Conservation (phyloP, 1,140 invertebrate species). For the Delia radicum region DNA sequence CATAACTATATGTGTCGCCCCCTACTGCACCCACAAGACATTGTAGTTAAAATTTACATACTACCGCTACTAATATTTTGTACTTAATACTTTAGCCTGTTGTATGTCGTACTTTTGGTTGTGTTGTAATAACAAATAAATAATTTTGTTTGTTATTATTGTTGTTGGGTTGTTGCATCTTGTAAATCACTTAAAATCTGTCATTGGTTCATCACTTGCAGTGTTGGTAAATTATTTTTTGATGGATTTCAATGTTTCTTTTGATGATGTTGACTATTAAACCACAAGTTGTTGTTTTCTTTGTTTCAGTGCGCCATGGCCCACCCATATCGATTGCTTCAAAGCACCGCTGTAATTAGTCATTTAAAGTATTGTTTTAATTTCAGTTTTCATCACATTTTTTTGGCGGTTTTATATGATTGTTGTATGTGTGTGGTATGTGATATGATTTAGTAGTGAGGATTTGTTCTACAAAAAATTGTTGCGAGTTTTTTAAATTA, state of each 20-base stretch:
- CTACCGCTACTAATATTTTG: too few relatives aligned
- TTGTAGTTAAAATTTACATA: background rate
- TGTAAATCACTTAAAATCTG: conserved; percentile 9
- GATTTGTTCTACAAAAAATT: too few relatives aligned
- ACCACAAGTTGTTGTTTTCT: background rate
- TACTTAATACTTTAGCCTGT: too few relatives aligned
- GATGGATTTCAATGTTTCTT: background rate
- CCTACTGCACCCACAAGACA: background rate
- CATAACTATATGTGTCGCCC: too few relatives aligned
- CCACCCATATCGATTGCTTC: background rate
- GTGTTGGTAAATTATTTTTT: background rate
- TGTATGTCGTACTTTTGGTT: background rate
- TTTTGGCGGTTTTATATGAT: background rate
- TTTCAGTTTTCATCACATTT: background rate
- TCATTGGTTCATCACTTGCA: background rate
- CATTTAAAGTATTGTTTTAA: background rate
- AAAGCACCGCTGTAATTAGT: conserved; percentile 3
- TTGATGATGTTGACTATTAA: background rate
- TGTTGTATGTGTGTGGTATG: too few relatives aligned
- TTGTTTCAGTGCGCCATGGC: background rate
- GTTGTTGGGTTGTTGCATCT: background rate
- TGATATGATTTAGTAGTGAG: background rate
- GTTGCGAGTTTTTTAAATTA: too few relatives aligned
- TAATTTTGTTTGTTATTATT: background rate
- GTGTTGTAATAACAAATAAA: background rate